Percentiles rank a stretch among this genome's conserved stretches.
These are phyloP conservation scores for Drosophila watanabei DNA, from an alignment of 1,140 invertebrate species.

Conservation along the genomic window DNA sequence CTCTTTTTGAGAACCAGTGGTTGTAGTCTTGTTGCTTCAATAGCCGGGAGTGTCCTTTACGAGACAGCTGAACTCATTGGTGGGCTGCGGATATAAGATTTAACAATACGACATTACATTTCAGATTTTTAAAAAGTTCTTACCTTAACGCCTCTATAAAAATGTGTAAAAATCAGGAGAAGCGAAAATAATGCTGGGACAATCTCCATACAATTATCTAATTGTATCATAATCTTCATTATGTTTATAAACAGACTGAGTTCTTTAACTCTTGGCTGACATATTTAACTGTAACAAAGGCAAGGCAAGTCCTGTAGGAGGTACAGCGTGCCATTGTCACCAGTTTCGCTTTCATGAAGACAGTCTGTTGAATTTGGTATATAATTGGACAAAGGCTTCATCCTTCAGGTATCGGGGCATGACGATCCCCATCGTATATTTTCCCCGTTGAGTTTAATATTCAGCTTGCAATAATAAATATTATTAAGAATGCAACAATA, in stretches of 20 bases:
- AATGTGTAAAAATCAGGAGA: neutral
- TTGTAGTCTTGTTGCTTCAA: neutral
- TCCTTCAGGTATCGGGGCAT: conserved; percentile 20
- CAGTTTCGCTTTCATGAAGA: neutral
- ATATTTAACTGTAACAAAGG: neutral
- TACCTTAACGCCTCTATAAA: neutral
- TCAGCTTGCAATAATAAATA: conserved; percentile 3
- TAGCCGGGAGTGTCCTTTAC: neutral
- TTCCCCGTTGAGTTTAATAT: neutral
- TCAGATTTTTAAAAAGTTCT: neutral
- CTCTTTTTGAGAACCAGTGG: neutral
- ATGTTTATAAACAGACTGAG: neutral
- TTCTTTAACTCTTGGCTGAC: neutral
- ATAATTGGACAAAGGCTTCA: neutral
- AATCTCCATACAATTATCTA: too few species aligned
- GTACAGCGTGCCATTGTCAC: conserved; percentile 2
- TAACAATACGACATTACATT: neutral
- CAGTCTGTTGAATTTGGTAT: neutral
- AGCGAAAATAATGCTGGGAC: neutral
- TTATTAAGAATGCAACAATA: neutral
- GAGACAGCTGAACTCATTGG: neutral
- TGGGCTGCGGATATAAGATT: neutral
- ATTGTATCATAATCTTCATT: too few species aligned
- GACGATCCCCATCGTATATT: neutral
- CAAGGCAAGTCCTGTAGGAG: conserved; percentile 28